These are phyloP conservation scores for Echeneis naucrates DNA, from an alignment of 2,797 vertebrate species.

Conservation along the genomic window DNA sequence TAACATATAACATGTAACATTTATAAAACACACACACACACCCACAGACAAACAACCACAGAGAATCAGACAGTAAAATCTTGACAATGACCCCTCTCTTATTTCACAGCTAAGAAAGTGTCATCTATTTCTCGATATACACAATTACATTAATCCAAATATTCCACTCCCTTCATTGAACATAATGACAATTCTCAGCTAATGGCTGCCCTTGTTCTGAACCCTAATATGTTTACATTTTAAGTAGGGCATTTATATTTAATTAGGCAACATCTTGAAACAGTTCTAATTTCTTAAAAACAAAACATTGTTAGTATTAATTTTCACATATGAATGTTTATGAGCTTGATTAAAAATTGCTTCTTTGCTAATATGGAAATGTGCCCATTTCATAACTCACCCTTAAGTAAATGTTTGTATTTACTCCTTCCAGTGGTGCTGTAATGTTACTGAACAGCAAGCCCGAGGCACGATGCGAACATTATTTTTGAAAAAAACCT, in stretches of 20 bases:
- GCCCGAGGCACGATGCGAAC: too few relatives aligned
- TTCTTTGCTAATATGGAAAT: too few relatives aligned
- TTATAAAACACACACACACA: slow-evolving; percentile 49
- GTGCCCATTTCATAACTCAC: too few relatives aligned
- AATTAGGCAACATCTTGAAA: slow-evolving; percentile 20
- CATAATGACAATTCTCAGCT: background rate
- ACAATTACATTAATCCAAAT: slow-evolving; percentile 10
- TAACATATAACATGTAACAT: slow-evolving; percentile 42
- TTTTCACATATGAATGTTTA: background rate
- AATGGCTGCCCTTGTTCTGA: slow-evolving; percentile 26
- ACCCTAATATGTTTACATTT: slow-evolving; percentile 48
- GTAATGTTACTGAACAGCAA: too few relatives aligned
- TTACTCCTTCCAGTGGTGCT: too few relatives aligned
- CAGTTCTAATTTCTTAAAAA: background rate
- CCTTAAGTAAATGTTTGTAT: too few relatives aligned
- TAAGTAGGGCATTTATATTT: slow-evolving; percentile 40
- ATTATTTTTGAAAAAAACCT: too few relatives aligned
- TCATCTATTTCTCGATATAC: background rate
- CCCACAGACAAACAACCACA: too few relatives aligned
- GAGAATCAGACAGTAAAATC: slow-evolving; percentile 17
- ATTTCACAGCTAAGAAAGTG: background rate
- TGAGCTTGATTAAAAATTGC: background rate
- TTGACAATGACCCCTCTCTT: background rate
- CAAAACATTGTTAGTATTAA: background rate
- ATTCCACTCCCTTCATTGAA: background rate